Percentiles rank a stretch among this genome's conserved stretches.
These are phyloP conservation scores for Stenchaetothrips biformis DNA, from an alignment of 2,888 invertebrate genomes.

Conservation along the genomic window DNA sequence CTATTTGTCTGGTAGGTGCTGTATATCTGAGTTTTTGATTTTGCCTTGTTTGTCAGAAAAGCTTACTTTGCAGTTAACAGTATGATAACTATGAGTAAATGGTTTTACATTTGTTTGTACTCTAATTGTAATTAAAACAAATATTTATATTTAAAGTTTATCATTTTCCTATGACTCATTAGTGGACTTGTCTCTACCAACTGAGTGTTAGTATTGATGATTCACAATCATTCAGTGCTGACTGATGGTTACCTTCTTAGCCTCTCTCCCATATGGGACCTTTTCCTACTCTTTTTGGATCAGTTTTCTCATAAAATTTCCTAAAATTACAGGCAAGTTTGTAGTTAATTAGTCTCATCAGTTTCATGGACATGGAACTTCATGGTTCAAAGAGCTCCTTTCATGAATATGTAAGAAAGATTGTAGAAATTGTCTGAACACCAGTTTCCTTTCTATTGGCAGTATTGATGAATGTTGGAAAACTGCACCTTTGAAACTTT, in stretches of 20 bases:
- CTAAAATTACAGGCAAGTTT: background rate
- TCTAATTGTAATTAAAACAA: conserved; percentile 25
- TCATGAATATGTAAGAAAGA: too few species aligned
- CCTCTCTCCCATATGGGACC: background rate
- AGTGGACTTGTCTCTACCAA: conserved; percentile 1
- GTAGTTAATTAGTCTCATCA: background rate
- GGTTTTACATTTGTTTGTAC: conserved; percentile 24
- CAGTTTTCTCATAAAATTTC: background rate
- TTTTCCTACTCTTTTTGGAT: background rate
- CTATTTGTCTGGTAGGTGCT: conserved; percentile 19
- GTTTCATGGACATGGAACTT: too few species aligned
- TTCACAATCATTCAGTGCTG: background rate
- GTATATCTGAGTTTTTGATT: conserved; percentile 18
- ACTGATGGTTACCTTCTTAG: background rate
- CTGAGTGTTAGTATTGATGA: background rate
- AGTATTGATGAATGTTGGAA: too few species aligned
- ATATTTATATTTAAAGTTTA: conserved; percentile 22
- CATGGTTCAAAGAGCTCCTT: too few species aligned
- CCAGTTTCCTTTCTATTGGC: too few species aligned
- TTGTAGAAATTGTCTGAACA: too few species aligned
- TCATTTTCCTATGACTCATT: background rate
- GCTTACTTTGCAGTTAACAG: conserved; percentile 6
- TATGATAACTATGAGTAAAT: background rate
- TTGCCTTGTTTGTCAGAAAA: conserved; percentile 19
- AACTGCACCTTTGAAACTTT: too few species aligned